Conservation (phyloP, 2,888 invertebrate species). For the Pimpla rufipes region DNA sequence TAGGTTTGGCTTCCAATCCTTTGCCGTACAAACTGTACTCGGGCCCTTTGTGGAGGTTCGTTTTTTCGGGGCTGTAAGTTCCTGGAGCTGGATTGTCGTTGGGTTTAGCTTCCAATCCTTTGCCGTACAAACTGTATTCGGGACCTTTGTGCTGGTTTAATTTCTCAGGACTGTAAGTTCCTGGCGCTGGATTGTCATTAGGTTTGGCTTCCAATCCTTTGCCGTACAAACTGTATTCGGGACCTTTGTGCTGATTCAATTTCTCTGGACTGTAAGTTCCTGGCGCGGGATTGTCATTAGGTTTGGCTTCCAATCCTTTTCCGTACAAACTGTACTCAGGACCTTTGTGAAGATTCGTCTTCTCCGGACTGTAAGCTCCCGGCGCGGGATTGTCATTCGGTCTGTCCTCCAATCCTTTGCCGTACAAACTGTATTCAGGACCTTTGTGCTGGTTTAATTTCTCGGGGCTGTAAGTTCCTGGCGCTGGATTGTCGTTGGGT, state of each 20-base stretch:
- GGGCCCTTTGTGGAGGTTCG: constrained; percentile 29
- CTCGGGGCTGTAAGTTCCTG: constrained; percentile 44
- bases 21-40: constrained; percentile 43
- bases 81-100: constrained; percentile 87
- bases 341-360: constrained; percentile 36
- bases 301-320: constrained; percentile 32
- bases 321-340: constrained; percentile 57
- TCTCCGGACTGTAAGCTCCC: constrained; percentile 51
- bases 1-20: constrained; percentile 31
- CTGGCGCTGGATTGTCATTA: constrained; percentile 85
- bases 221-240: constrained; percentile 86
- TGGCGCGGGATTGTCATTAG: constrained; percentile 79
- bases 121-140: constrained; percentile 88
- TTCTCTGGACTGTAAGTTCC: constrained; percentile 87
- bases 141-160: constrained; percentile 87
- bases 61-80: constrained; percentile 48
- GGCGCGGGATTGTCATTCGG: constrained; percentile 54
- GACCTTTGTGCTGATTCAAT: constrained; percentile 86
- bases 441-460: constrained; percentile 40
- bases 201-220: constrained; percentile 83
- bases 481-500: constrained; percentile 67
- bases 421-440: constrained; percentile 58
- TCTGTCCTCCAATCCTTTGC: constrained; percentile 27
- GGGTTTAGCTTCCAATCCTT: constrained; percentile 86
- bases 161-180: constrained; percentile 88